A percentile compares a stretch with the other conserved stretches of the same genome.
Evolutionary conservation across 2,888 invertebrate species (phyloP).

Genomic region (Caenorhabditis auriculariae): DNA sequence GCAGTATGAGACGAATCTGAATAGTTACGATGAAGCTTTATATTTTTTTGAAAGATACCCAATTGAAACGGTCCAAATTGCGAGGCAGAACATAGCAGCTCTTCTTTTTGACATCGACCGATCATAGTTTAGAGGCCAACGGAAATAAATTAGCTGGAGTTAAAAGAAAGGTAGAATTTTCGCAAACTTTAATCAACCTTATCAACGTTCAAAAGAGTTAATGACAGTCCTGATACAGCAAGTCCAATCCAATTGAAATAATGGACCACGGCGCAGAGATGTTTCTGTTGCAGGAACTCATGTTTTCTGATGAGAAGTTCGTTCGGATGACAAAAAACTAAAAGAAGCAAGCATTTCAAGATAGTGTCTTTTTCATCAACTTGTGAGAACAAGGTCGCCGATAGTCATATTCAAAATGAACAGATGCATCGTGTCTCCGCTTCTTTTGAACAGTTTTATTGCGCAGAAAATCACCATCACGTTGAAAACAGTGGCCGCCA

Average conservation of each 20-base stretch:
- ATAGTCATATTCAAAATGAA: conserved; percentile 63
- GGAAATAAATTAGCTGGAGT: conserved; percentile 59
- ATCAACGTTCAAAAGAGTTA: conserved; percentile 61
- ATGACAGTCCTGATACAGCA: conserved; percentile 60
- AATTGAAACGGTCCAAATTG: conserved; percentile 60
- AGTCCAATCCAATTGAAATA: conserved; percentile 62
- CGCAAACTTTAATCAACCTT: conserved; percentile 36
- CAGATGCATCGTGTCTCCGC: conserved; percentile 62
- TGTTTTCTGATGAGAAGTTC: conserved; percentile 62
- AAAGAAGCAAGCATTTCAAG: conserved; percentile 7
- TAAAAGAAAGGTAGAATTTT: too few species aligned
- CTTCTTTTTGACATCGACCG: conserved; percentile 61
- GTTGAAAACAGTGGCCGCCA: conserved; percentile 62
- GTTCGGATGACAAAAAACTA: conserved; percentile 62
- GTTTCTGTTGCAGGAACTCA: conserved; percentile 54
- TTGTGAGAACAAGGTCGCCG: conserved; percentile 60
- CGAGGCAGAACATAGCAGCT: conserved; percentile 53
- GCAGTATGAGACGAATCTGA: conserved; percentile 61
- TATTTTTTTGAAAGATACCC: conserved; percentile 37
- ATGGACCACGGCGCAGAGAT: conserved; percentile 57
- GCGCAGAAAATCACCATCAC: conserved; percentile 62
- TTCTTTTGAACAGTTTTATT: conserved; percentile 54
- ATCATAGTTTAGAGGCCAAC: conserved; percentile 61
- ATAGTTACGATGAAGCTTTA: conserved; percentile 2
- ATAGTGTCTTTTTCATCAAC: conserved; percentile 17